Evolutionary conservation across 2,113 vertebrate genomes (phyloP).

Genomic region (Quiscalus mexicanus): DNA sequence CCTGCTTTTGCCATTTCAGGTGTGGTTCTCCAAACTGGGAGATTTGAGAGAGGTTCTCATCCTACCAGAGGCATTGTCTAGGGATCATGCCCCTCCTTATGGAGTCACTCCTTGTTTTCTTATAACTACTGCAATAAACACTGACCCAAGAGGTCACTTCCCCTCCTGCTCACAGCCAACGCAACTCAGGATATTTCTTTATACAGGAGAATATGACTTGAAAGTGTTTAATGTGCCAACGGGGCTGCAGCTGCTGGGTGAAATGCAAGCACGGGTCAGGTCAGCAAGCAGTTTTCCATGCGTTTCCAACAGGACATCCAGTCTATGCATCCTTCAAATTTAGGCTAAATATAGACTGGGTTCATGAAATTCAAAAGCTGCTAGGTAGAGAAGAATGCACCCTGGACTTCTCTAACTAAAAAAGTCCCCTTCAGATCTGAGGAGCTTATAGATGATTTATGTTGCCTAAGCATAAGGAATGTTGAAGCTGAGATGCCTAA

Average conservation of each 20-base stretch:
- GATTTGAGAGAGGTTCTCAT: not conserved
- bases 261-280: not conserved
- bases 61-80: not conserved
- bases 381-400: not conserved
- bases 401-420: not conserved
- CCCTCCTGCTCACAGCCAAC: not conserved
- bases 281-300: not conserved
- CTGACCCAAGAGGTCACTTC: not conserved
- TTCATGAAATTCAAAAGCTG: not conserved
- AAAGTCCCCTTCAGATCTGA: not conserved
- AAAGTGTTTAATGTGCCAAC: not conserved
- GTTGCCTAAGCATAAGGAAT: not conserved
- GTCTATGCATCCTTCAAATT: not conserved
- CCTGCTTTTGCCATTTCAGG: not conserved
- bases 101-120: not conserved
- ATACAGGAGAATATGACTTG: not conserved
- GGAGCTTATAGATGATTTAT: not conserved
- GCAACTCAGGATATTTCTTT: not conserved
- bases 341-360: not conserved
- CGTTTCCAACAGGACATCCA: not conserved
- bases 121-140: not conserved
- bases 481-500: not conserved
- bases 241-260: not conserved
- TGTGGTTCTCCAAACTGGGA: not conserved
- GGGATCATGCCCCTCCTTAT: not conserved